Conservation (phyloP, 2,888 invertebrate genomes). For the Schizaphis graminum region DNA sequence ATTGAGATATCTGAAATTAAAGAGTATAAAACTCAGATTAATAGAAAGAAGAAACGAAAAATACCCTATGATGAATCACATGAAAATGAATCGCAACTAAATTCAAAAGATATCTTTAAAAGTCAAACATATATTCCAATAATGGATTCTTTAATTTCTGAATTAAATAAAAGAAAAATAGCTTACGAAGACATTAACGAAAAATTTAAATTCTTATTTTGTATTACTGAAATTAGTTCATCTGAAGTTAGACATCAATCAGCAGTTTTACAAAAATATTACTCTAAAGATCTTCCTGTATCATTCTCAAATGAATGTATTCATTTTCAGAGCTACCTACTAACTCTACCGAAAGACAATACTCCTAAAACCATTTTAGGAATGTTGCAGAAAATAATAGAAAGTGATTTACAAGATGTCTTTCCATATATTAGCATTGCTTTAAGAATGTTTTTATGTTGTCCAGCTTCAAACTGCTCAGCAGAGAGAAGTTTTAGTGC, state of each 20-base stretch:
- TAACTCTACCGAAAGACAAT: not conserved
- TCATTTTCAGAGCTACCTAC: not conserved
- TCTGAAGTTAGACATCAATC: slow-evolving; percentile 4
- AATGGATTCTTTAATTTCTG: slow-evolving; percentile 21
- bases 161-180: slow-evolving; percentile 19
- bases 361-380: slow-evolving; percentile 6
- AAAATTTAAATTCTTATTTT: slow-evolving; percentile 10
- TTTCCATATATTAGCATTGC: not conserved
- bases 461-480: slow-evolving; percentile 4
- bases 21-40: not conserved
- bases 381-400: not conserved
- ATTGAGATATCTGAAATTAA: slow-evolving; percentile 37
- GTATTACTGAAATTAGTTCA: not conserved
- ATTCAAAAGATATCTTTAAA: slow-evolving; percentile 19
- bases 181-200: not conserved
- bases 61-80: slow-evolving; percentile 20
- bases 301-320: slow-evolving; percentile 6
- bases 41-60: slow-evolving; percentile 2
- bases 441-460: not conserved
- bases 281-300: not conserved
- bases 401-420: not conserved
- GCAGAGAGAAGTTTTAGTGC: slow-evolving; percentile 4
- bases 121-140: slow-evolving; percentile 16
- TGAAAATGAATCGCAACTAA: slow-evolving; percentile 21
- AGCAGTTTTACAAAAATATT: slow-evolving; percentile 9